Conservation (phyloP, 2,888 invertebrate genomes). For the Drosophila incognita region DNA sequence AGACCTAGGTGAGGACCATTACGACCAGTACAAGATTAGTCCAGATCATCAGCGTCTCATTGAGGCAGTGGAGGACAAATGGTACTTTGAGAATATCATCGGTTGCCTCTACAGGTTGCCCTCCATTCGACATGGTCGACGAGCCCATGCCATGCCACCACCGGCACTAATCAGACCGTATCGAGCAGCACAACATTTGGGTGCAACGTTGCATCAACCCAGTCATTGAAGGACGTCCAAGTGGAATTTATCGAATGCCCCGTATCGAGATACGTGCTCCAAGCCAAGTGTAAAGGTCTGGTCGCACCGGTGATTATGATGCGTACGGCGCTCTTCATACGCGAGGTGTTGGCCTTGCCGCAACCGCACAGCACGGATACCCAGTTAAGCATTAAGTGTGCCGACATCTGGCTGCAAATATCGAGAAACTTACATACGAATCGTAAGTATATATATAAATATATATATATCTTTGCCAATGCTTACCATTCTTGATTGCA, state of each 20-base stretch:
- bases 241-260: slow-evolving; percentile 52
- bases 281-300: slow-evolving; percentile 26
- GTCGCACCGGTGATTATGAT: slow-evolving; percentile 29
- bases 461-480: not conserved
- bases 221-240: slow-evolving; percentile 37
- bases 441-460: slow-evolving; percentile 44
- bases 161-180: not conserved
- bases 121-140: too few species aligned
- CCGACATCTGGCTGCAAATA: slow-evolving; percentile 63
- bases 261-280: slow-evolving; percentile 39
- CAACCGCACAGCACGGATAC: slow-evolving; percentile 59
- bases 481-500: slow-evolving; percentile 21
- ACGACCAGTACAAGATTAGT: too few species aligned
- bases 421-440: slow-evolving; percentile 59
- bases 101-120: too few species aligned
- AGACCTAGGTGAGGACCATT: too few species aligned
- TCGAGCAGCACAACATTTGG: not conserved
- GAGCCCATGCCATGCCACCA: not conserved
- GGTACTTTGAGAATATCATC: too few species aligned
- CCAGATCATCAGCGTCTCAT: too few species aligned
- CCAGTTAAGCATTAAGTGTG: slow-evolving; percentile 7
- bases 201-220: not conserved
- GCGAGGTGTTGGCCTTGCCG: slow-evolving; percentile 73
- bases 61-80: too few species aligned
- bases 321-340: slow-evolving; percentile 59